phyloP scores from a whole-genome alignment of 2,113 vertebrate species.

The Gobio gobio region DNA sequence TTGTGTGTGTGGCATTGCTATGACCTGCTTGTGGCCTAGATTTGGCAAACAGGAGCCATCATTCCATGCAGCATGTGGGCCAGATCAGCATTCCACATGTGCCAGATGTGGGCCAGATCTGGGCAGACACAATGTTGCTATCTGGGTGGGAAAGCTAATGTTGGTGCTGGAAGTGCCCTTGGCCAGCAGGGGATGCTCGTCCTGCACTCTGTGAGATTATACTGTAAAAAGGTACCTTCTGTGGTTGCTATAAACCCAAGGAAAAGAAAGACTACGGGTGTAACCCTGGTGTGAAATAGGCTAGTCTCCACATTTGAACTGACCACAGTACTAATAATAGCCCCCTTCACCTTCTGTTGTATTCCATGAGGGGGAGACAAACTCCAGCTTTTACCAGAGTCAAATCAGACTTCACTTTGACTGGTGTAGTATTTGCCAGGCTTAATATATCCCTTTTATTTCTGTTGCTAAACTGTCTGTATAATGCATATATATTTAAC shows the following conservation, averaged over 20 bases:
- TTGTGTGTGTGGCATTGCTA: too few species aligned
- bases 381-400: slow-evolving; percentile 13
- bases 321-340: background rate
- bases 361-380: slow-evolving; percentile 31
- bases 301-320: background rate
- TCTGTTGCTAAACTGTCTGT: background rate
- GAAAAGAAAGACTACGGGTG: background rate
- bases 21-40: too few species aligned
- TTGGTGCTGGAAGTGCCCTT: background rate
- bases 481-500: too few species aligned
- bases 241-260: background rate
- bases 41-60: too few species aligned
- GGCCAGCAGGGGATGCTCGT: background rate
- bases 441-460: background rate
- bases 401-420: background rate
- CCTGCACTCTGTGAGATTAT: background rate
- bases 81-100: too few species aligned
- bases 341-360: background rate
- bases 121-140: too few species aligned
- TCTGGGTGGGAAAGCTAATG: background rate
- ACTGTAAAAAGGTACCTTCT: background rate
- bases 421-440: background rate
- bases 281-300: background rate
- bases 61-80: too few species aligned
- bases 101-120: too few species aligned